Evolutionary conservation across 2,888 invertebrate genomes (phyloP).

Genomic region (Mesoligia furuncula): DNA sequence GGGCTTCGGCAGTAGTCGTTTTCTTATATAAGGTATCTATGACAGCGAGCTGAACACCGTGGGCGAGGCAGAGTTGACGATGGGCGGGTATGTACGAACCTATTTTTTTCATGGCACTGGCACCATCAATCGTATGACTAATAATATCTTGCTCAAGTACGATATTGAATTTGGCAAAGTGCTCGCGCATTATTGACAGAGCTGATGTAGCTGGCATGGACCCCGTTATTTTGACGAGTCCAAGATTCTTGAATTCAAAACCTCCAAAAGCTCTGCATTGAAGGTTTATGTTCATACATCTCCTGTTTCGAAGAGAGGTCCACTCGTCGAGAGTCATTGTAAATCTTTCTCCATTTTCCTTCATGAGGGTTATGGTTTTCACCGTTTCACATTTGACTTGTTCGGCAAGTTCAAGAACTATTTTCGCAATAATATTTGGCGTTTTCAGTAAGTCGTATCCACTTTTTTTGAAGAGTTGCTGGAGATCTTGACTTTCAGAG

Average conservation of each 20-base stretch:
- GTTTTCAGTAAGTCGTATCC: neutral
- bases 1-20: neutral
- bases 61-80: neutral
- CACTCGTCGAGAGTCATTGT: slow-evolving; percentile 10
- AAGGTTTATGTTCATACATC: neutral
- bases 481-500: slow-evolving; percentile 7
- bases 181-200: neutral
- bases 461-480: slow-evolving; percentile 4
- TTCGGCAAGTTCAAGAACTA: slow-evolving; percentile 9
- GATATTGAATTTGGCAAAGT: neutral
- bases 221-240: slow-evolving; percentile 5
- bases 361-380: neutral
- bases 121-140: slow-evolving; percentile 1
- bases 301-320: slow-evolving; percentile 11
- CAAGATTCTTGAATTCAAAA: neutral
- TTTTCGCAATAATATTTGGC: slow-evolving; percentile 9
- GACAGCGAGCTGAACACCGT: slow-evolving; percentile 4
- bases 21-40: slow-evolving; percentile 7
- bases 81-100: slow-evolving; percentile 1
- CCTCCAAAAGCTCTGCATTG: slow-evolving; percentile 3
- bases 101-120: slow-evolving; percentile 2
- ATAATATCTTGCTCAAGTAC: neutral
- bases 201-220: slow-evolving; percentile 2
- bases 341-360: neutral
- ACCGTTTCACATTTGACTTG: slow-evolving; percentile 9